phyloP scores from a whole-genome alignment of 2,888 invertebrate species.

The Melanargia galathea region DNA sequence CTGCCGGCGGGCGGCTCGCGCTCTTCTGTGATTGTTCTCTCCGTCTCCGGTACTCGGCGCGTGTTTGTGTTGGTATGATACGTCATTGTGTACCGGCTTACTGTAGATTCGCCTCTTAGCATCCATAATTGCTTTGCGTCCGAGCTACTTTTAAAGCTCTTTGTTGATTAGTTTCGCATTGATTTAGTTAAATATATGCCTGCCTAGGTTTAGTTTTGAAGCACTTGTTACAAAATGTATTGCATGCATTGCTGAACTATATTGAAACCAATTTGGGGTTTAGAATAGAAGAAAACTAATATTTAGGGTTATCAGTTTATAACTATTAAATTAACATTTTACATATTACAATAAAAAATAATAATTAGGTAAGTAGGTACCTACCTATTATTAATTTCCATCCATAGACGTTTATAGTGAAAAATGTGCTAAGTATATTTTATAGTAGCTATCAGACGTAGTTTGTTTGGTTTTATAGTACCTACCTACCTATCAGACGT shows the following conservation, averaged over 20 bases:
- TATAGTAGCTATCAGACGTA: no score
- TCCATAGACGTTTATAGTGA: no score
- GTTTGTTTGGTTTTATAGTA: no score
- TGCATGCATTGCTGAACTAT: slow-evolving; percentile 21
- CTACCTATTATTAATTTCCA: background rate
- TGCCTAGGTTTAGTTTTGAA: slow-evolving; percentile 35
- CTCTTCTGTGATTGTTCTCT: slow-evolving; percentile 54
- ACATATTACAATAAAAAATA: no score
- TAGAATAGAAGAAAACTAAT: no score
- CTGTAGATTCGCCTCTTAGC: slow-evolving; percentile 80
- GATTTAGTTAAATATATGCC: slow-evolving; percentile 35
- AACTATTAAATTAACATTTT: no score
- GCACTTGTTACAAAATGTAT: slow-evolving; percentile 40
- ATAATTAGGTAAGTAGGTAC: background rate
- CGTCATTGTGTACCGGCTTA: slow-evolving; percentile 78
- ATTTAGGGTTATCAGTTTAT: no score
- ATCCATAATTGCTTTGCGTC: slow-evolving; percentile 78
- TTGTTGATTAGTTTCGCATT: slow-evolving; percentile 55
- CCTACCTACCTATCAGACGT: background rate
- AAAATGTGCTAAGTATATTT: no score
- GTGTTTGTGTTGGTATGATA: slow-evolving; percentile 80
- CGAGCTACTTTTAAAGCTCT: slow-evolving; percentile 69
- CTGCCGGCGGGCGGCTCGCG: slow-evolving; percentile 78
- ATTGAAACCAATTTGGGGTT: no score
- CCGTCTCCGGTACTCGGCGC: slow-evolving; percentile 61